A percentile compares a stretch with the other conserved stretches of the same genome.
phyloP scores from a whole-genome alignment of 1,140 invertebrate genomes.

The Scylla paramamosain region DNA sequence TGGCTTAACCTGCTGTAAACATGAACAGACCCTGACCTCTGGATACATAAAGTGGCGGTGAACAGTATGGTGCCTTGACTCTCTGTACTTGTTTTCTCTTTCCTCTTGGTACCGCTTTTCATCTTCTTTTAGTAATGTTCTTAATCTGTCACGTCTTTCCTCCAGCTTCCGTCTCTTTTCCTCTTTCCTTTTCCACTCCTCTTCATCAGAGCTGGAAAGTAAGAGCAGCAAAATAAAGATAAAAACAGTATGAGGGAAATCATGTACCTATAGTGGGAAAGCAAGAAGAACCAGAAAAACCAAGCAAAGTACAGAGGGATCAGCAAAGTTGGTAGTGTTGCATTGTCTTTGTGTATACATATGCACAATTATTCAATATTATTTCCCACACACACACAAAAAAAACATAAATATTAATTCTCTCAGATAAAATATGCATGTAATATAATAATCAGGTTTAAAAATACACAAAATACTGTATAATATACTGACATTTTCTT shows the following conservation, averaged over 20 bases:
- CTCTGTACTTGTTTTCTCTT: constrained; percentile 58
- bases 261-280: neutral
- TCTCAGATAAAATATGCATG: too few relatives aligned
- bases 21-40: constrained; percentile 34
- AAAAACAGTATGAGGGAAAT: too few relatives aligned
- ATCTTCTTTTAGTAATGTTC: constrained; percentile 59
- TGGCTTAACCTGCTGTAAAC: neutral
- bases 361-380: too few relatives aligned
- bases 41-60: constrained; percentile 67
- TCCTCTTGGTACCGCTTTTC: constrained; percentile 59
- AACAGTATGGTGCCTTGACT: constrained; percentile 30
- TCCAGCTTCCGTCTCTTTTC: constrained; percentile 58
- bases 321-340: too few relatives aligned
- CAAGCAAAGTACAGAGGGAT: too few relatives aligned
- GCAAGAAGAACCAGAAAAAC: neutral
- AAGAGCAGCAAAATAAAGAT: neutral
- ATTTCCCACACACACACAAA: too few relatives aligned
- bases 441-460: too few relatives aligned
- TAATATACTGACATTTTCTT: constrained; percentile 44
- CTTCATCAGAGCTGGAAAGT: constrained; percentile 50
- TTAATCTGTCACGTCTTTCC: constrained; percentile 52
- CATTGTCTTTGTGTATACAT: too few relatives aligned
- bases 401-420: too few relatives aligned
- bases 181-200: constrained; percentile 69
- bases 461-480: too few relatives aligned